These are phyloP conservation scores for Drosophila sproati DNA, from an alignment of 1,140 invertebrate species.

Conservation along the genomic window DNA sequence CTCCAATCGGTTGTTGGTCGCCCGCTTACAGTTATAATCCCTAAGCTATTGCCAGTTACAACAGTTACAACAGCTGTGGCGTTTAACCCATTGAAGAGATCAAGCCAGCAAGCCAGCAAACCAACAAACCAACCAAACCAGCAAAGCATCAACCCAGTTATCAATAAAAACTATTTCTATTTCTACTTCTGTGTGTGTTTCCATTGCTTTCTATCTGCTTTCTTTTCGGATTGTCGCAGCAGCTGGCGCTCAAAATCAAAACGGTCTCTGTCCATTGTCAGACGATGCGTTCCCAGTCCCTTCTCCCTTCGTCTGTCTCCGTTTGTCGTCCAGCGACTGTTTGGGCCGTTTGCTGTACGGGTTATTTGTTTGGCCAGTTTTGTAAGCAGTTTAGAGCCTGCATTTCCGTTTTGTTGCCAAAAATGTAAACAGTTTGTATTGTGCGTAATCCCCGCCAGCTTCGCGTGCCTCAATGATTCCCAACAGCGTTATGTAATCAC, in stretches of 20 bases:
- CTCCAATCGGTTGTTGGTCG: slow-evolving; percentile 30
- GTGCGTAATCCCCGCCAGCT: slow-evolving; percentile 66
- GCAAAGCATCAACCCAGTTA: slow-evolving; percentile 66
- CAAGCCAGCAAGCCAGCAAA: slow-evolving; percentile 29
- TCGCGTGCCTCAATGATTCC: slow-evolving; percentile 8
- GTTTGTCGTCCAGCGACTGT: neutral
- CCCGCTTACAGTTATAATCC: slow-evolving; percentile 73
- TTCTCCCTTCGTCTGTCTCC: neutral
- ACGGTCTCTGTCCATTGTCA: slow-evolving; percentile 49
- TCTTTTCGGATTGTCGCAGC: slow-evolving; percentile 45
- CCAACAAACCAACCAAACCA: neutral
- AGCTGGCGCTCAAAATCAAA: slow-evolving; percentile 44
- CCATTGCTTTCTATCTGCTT: slow-evolving; percentile 55
- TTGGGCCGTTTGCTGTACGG: slow-evolving; percentile 49
- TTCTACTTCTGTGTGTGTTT: slow-evolving; percentile 25
- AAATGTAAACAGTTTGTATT: slow-evolving; percentile 74
- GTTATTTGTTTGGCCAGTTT: slow-evolving; percentile 72
- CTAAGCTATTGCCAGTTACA: slow-evolving; percentile 76
- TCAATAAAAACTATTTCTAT: slow-evolving; percentile 70
- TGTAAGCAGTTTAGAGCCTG: slow-evolving; percentile 66
- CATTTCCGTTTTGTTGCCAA: slow-evolving; percentile 77
- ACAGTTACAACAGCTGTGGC: slow-evolving; percentile 68
- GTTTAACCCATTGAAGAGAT: slow-evolving; percentile 75
- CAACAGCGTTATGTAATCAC: slow-evolving; percentile 72
- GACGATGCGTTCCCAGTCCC: slow-evolving; percentile 31